Evolutionary conservation across 2,888 invertebrate genomes (phyloP).

Genomic region (Malachius bipustulatus): DNA sequence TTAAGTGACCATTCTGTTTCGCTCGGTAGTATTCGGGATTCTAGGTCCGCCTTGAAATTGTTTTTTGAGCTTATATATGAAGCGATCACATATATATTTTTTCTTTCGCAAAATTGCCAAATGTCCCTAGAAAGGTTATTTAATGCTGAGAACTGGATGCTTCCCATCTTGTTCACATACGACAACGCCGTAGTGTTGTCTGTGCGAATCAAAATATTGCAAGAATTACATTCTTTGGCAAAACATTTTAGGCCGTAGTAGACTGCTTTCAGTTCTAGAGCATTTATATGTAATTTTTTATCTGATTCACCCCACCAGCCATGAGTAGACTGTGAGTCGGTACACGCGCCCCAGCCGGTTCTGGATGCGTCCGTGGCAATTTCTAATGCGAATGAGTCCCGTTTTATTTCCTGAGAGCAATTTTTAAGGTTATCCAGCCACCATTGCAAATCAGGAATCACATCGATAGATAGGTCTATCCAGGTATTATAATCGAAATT

Average conservation of each 20-base stretch:
- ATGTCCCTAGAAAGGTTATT: neutral
- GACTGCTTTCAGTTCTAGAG: slow-evolving; percentile 6
- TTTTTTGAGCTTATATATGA: slow-evolving; percentile 25
- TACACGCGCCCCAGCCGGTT: slow-evolving; percentile 17
- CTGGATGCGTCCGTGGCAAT: slow-evolving; percentile 19
- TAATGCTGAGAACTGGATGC: neutral
- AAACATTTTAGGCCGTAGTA: neutral
- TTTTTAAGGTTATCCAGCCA: slow-evolving; percentile 4
- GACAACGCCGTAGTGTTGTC: slow-evolving; percentile 5
- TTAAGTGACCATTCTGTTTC: slow-evolving; percentile 11
- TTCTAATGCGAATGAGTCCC: no score
- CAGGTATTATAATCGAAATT: slow-evolving; percentile 3
- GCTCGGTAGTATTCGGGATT: slow-evolving; percentile 13
- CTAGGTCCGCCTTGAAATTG: slow-evolving; percentile 18
- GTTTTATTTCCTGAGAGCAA: no score
- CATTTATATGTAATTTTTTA: slow-evolving; percentile 12
- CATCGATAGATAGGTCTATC: neutral
- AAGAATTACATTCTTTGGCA: neutral
- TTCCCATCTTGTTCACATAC: slow-evolving; percentile 1
- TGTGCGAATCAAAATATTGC: neutral
- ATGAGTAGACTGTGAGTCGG: slow-evolving; percentile 9
- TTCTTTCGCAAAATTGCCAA: neutral
- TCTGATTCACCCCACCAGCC: slow-evolving; percentile 17
- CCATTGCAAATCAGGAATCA: slow-evolving; percentile 10
- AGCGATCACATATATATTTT: slow-evolving; percentile 20